Percentiles rank a stretch among this genome's conserved stretches.
These are phyloP conservation scores for Rhynchomys soricoides DNA, from an alignment of 2,113 vertebrate genomes.

Conservation along the genomic window DNA sequence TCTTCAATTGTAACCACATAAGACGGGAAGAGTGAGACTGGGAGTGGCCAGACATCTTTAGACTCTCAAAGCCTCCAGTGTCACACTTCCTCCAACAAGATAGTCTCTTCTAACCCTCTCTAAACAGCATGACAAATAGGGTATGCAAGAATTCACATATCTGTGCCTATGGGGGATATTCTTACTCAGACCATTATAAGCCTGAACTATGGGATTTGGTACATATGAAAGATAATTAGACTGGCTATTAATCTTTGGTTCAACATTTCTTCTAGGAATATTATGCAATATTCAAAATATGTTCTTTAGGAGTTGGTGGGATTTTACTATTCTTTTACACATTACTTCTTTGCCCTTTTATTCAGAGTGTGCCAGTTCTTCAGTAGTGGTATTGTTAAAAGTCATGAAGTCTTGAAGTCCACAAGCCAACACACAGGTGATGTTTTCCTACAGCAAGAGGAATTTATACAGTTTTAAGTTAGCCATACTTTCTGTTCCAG, in stretches of 20 bases:
- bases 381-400: neutral
- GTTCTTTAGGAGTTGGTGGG: slow-evolving; percentile 10
- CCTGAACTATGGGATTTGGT: neutral
- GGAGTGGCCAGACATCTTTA: neutral
- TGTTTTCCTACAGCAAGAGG: neutral
- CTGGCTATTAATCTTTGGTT: slow-evolving; percentile 7
- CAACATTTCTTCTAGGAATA: neutral
- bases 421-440: neutral
- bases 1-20: neutral
- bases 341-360: slow-evolving; percentile 1
- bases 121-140: neutral
- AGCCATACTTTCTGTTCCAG: neutral
- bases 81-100: neutral
- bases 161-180: neutral
- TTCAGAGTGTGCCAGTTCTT: neutral
- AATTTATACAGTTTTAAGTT: neutral
- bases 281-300: neutral
- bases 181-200: neutral
- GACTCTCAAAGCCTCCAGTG: neutral
- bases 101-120: neutral
- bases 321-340: neutral
- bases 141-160: neutral
- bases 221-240: neutral
- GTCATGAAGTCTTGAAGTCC: neutral
- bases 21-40: no score